phyloP scores from a whole-genome alignment of 92 coral and sea anemone genomes.

The Blastomussa wellsi region DNA sequence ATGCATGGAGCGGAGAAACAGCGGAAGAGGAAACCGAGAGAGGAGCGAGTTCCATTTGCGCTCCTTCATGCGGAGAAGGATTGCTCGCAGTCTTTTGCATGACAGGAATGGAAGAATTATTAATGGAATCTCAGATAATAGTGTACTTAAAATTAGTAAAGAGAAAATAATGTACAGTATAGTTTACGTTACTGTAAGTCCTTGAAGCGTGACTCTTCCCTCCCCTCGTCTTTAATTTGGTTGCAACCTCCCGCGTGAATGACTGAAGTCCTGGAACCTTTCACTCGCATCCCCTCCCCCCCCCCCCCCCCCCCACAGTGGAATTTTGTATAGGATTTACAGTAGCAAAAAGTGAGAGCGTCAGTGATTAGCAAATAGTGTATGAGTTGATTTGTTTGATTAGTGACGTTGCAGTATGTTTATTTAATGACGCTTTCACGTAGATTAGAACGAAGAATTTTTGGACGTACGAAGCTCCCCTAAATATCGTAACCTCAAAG shows the following conservation, averaged over 20 bases:
- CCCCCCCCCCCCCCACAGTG: not conserved
- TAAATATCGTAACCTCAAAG: not conserved
- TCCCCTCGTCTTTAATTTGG: not conserved
- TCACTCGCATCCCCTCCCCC: not conserved
- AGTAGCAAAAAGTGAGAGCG: not conserved
- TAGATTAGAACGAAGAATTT: not conserved
- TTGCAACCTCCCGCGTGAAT: no score
- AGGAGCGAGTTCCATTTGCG: no score
- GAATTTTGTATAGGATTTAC: not conserved
- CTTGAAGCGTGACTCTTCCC: not conserved
- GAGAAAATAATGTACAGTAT: not conserved
- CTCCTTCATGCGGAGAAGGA: no score
- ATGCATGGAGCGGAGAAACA: no score
- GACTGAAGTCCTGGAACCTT: no score
- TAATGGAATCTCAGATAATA: not conserved
- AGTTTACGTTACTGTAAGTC: not conserved
- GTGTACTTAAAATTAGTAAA: not conserved
- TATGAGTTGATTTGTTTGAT: not conserved
- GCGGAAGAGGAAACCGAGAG: no score
- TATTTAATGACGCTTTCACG: not conserved
- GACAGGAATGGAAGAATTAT: not conserved
- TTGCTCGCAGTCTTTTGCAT: no score
- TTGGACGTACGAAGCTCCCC: no score
- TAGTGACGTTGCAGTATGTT: not conserved
- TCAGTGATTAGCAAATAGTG: not conserved